phyloP scores from a whole-genome alignment of 1,140 invertebrate species.

The Drosophila pandora region DNA sequence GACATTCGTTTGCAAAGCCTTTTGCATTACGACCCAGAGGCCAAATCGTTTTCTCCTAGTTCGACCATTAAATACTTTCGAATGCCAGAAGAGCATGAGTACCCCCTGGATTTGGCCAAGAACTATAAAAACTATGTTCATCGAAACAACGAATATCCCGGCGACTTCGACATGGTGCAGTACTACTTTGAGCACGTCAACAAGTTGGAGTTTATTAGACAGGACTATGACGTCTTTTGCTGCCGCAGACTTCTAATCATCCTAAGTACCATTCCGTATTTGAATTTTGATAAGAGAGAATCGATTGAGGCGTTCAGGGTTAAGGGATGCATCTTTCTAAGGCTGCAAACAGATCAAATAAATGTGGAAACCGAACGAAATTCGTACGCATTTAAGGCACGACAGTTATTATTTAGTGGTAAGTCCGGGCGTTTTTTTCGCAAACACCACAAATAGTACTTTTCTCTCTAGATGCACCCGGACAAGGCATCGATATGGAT shows the following conservation, averaged over 20 bases:
- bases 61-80: conserved; percentile 5
- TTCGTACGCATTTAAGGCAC: conserved; percentile 22
- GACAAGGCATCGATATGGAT: neutral
- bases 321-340: conserved; percentile 26
- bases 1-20: conserved; percentile 6
- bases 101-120: conserved; percentile 2
- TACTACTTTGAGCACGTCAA: neutral
- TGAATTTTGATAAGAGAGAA: too few relatives aligned
- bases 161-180: neutral
- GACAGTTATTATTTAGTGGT: conserved; percentile 27
- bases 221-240: neutral
- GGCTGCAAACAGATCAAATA: accelerated
- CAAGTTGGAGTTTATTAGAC: neutral
- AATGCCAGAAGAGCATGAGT: neutral
- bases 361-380: accelerated
- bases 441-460: too few relatives aligned
- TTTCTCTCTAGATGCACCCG: conserved; percentile 6
- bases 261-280: neutral
- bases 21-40: neutral
- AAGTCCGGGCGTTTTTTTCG: neutral
- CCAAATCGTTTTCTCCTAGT: neutral
- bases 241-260: neutral
- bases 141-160: neutral
- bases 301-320: conserved; percentile 8
- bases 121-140: neutral